Evolutionary conservation across 2,113 vertebrate genomes (phyloP).

Genomic region (Falco punctatus): DNA sequence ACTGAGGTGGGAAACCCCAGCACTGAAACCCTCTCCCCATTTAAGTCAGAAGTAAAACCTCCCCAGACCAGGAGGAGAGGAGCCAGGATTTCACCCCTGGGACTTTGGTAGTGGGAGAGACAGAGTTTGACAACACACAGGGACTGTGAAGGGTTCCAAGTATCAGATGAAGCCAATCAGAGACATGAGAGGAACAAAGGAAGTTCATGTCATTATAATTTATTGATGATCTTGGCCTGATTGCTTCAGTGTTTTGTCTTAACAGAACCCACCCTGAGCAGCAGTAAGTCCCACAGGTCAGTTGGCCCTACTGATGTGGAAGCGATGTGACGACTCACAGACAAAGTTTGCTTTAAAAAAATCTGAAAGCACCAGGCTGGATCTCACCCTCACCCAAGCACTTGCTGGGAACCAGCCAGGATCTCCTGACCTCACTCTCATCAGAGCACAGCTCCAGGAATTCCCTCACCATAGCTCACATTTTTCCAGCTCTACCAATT

Average conservation of each 20-base stretch:
- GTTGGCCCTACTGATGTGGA: background rate
- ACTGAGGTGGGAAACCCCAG: background rate
- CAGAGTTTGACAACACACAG: background rate
- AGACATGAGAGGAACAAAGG: slow-evolving; percentile 44
- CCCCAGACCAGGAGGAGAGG: background rate
- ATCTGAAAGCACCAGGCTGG: background rate
- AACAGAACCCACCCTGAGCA: background rate
- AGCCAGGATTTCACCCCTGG: background rate
- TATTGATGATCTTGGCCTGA: slow-evolving; percentile 49
- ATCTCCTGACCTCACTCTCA: slow-evolving; percentile 35
- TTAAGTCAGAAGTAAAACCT: background rate
- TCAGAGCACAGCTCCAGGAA: background rate
- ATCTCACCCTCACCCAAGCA: background rate
- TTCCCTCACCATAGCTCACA: slow-evolving; percentile 46
- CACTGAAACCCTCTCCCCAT: background rate
- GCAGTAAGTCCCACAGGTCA: background rate
- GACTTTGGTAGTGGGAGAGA: background rate
- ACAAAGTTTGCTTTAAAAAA: background rate
- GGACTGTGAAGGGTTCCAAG: slow-evolving; percentile 9
- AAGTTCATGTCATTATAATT: slow-evolving; percentile 44
- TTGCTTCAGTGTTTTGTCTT: background rate
- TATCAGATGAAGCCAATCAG: slow-evolving; percentile 30
- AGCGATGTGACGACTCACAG: background rate
- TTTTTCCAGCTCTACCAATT: slow-evolving; percentile 43
- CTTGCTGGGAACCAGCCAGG: slow-evolving; percentile 33